Evolutionary conservation across 2,113 vertebrate species (phyloP).

Genomic region (Ploceus nigricollis): DNA sequence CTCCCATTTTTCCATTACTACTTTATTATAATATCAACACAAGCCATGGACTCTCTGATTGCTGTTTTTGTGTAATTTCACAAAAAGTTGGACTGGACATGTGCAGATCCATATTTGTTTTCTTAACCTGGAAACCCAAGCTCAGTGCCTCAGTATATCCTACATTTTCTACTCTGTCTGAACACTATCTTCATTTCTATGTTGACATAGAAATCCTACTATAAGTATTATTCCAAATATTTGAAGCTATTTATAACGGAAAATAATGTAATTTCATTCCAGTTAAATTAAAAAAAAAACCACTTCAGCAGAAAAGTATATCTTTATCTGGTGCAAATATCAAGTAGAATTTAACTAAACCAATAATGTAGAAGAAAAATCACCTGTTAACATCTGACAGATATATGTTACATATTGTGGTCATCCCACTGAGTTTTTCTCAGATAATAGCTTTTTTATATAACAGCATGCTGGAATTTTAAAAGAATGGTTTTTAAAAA

Average conservation of each 20-base stretch:
- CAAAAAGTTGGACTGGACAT: background rate
- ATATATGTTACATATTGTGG: background rate
- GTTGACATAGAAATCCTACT: background rate
- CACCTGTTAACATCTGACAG: background rate
- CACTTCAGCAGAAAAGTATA: background rate
- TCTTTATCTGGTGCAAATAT: background rate
- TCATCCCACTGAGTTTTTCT: background rate
- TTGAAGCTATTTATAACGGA: background rate
- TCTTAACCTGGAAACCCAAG: background rate
- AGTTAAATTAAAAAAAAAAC: background rate
- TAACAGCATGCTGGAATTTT: background rate
- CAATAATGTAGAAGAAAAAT: background rate
- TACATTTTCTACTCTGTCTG: background rate
- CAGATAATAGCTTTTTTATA: background rate
- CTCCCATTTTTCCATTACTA: background rate
- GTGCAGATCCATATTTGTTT: too few species aligned
- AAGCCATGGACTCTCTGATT: too few species aligned
- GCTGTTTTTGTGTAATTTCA: background rate
- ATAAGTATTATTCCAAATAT: background rate
- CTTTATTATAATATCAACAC: background rate
- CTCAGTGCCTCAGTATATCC: background rate
- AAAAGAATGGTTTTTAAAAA: background rate
- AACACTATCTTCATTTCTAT: background rate
- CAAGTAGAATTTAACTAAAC: background rate
- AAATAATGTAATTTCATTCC: background rate